Conservation (phyloP, 2,888 invertebrate genomes). For the Thera britannica region DNA sequence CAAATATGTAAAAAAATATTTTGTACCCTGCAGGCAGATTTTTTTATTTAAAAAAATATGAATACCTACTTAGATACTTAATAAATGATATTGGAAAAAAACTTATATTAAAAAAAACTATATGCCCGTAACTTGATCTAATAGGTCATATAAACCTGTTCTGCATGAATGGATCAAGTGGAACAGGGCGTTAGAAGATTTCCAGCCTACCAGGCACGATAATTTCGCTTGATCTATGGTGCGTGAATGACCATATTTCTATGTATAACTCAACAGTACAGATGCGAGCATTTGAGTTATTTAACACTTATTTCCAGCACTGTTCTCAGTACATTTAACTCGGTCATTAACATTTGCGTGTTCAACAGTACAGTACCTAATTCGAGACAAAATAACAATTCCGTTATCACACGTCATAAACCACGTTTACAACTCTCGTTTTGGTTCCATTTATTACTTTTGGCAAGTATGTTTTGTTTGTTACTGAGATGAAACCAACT, state of each 20-base stretch:
- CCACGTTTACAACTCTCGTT: slow-evolving; percentile 54
- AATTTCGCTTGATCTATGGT: slow-evolving; percentile 9
- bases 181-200: slow-evolving; percentile 1
- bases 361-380: slow-evolving; percentile 32
- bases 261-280: background rate
- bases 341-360: slow-evolving; percentile 44
- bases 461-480: background rate
- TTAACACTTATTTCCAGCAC: slow-evolving; percentile 14
- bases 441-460: slow-evolving; percentile 26
- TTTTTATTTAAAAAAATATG: no score
- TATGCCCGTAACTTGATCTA: no score
- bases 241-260: slow-evolving; percentile 4
- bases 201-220: background rate
- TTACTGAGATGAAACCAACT: background rate
- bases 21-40: no score
- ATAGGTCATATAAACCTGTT: background rate
- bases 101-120: no score
- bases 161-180: background rate
- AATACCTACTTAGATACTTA: no score
- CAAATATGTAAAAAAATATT: no score
- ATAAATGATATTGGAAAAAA: no score
- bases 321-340: slow-evolving; percentile 43
- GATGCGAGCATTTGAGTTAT: slow-evolving; percentile 1
- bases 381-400: slow-evolving; percentile 54
- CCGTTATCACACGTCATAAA: slow-evolving; percentile 66